Percentiles rank a stretch among this genome's conserved stretches.
These are phyloP conservation scores for human (Homo sapiens) DNA, from an alignment of 2,113 vertebrate genomes.

Conservation along the genomic window DNA sequence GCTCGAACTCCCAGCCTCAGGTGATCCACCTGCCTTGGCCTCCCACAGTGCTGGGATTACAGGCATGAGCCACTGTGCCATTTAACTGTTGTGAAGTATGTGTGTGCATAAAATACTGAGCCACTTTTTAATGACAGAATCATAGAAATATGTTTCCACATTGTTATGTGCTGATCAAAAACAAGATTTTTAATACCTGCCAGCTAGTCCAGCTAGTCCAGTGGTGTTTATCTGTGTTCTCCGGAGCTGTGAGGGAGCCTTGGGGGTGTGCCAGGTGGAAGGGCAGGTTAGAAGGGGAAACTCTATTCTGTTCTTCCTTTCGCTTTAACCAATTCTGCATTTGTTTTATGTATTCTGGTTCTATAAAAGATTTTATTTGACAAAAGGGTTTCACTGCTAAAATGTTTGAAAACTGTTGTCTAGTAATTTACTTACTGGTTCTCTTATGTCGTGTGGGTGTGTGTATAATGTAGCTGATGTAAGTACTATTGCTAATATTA, in stretches of 20 bases:
- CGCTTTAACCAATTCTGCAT: neutral
- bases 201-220: neutral
- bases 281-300: neutral
- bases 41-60: too few species aligned
- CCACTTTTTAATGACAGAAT: neutral
- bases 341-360: neutral
- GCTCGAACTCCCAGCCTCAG: too few species aligned
- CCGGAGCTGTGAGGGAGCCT: neutral
- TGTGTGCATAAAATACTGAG: neutral
- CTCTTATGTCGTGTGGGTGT: neutral
- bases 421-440: neutral
- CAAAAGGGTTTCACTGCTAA: neutral
- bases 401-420: neutral
- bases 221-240: neutral
- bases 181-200: neutral
- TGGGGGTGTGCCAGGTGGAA: neutral
- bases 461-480: neutral
- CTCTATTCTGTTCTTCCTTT: neutral
- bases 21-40: too few species aligned
- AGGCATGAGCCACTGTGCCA: neutral
- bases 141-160: neutral
- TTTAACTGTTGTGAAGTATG: neutral
- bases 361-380: constrained; percentile 26
- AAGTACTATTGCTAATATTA: neutral
- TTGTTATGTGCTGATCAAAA: neutral